Percentiles rank a stretch among this genome's conserved stretches.
phyloP scores from a whole-genome alignment of 2,797 vertebrate species.

The Pteropus rufus region DNA sequence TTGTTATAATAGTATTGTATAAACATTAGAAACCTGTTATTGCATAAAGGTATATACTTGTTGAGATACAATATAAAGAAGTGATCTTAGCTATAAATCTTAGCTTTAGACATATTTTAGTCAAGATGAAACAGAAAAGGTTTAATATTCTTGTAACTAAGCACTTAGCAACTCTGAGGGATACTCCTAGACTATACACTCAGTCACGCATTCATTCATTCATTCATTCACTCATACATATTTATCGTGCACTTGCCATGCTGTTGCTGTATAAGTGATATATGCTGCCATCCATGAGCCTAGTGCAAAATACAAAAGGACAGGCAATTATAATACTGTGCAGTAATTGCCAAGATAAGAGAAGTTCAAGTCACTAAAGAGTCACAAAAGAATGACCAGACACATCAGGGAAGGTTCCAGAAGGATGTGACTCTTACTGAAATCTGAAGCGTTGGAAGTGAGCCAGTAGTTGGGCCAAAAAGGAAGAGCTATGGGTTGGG shows the following conservation, averaged over 20 bases:
- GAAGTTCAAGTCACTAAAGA: neutral
- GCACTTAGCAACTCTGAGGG: neutral
- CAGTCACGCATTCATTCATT: neutral
- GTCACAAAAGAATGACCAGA: neutral
- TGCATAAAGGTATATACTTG: neutral
- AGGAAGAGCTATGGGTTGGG: fast-evolving
- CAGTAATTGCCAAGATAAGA: neutral
- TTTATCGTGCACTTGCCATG: neutral
- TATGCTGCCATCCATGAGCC: neutral
- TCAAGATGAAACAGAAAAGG: neutral
- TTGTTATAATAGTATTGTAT: neutral
- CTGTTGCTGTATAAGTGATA: neutral
- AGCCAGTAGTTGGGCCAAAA: neutral
- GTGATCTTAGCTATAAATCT: neutral
- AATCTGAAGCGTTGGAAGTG: neutral
- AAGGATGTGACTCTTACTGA: neutral
- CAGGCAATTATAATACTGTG: neutral
- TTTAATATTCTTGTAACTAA: neutral
- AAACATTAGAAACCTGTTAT: neutral
- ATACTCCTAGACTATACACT: neutral
- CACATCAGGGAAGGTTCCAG: neutral
- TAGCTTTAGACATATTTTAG: neutral
- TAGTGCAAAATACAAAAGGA: neutral
- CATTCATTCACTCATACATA: neutral
- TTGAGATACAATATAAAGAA: neutral